Evolutionary conservation across 30 jellyfish, hydroid and myxozoan species (phyloP), one percentile per base, ranked within the genome.

Genomic region (Clytia hemisphaerica): DNA sequence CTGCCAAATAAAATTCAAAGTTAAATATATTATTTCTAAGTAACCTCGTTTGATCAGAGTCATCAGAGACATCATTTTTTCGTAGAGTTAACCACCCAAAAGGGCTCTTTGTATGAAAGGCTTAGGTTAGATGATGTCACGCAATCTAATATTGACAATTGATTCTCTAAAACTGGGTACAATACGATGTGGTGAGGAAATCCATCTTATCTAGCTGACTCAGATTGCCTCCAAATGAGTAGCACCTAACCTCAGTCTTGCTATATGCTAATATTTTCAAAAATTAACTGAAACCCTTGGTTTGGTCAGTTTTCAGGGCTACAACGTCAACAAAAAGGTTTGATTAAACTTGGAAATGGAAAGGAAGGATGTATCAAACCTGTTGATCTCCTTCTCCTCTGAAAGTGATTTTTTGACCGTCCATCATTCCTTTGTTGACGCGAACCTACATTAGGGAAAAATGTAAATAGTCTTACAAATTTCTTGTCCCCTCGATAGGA

Each of bases 311-410:
- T 40, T 7, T n/a, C 10, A 40, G 53, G n/a, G 10, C n/a, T 40
- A 7, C 53, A 40, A n/a, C 53, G n/a, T 9, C 53, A 42, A 42
- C n/a, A n/a, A 42, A 42, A 42, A 12, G n/a, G n/a, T 9, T 42
- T 51, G 12, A 51, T 12, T 51, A 51, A 7, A n/a, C n/a, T n/a
- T n/a, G n/a, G n/a, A n/a, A n/a, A n/a, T 26, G 7, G 21, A 53
- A 53, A 53, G 10, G 12, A 15, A 18, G 78, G 7, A 27, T 7
- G 22, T 4, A 5, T 24, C 51, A 2, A 36, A 81, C 97, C 94
- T 89, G 98, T 63, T 89, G 98, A 57, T 89, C 98, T 2, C 98
- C 98, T 75, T 89, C 98, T 1, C 94, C 94, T 62, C 85, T 35
- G 47, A 89, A 89, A 15, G 91, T 65, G 15, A 89, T 76, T 77